A percentile compares a stretch with the other conserved stretches of the same genome.
Evolutionary conservation across 2,113 vertebrate genomes (phyloP).

Genomic region (Gavia stellata): DNA sequence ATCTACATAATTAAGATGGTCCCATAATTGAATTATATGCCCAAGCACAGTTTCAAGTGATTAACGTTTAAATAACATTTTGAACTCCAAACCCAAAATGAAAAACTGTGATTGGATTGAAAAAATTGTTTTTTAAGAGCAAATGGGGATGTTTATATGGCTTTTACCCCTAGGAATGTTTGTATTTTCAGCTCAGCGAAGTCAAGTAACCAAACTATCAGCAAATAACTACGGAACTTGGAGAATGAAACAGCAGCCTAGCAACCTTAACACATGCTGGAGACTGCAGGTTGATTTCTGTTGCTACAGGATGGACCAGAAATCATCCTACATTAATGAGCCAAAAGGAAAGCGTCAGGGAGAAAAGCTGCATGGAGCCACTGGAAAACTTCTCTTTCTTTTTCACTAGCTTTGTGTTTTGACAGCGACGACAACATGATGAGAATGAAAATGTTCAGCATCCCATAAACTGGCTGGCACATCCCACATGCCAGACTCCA

Average conservation of each 20-base stretch:
- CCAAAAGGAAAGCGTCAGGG: not conserved
- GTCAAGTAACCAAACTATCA: constrained; percentile 15
- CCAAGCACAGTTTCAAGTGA: constrained; percentile 52
- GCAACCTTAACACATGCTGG: not conserved
- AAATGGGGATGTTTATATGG: constrained; percentile 6
- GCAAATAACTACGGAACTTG: not conserved
- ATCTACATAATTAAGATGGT: constrained; percentile 61
- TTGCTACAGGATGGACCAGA: not conserved
- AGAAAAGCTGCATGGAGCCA: not conserved
- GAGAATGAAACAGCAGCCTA: not conserved
- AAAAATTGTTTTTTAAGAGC: constrained; percentile 19
- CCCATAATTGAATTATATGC: constrained; percentile 56
- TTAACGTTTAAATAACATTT: constrained; percentile 62
- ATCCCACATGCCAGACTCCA: constrained; percentile 35
- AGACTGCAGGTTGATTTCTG: not conserved
- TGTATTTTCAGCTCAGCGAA: constrained; percentile 9
- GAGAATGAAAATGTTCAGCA: constrained; percentile 7
- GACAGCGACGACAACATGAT: not conserved
- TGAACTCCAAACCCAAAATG: constrained; percentile 36
- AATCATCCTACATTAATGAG: not conserved
- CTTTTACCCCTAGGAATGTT: not conserved
- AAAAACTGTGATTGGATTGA: no score
- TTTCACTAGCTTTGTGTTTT: constrained; percentile 16
- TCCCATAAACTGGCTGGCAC: constrained; percentile 19
- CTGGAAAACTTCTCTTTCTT: not conserved